A percentile compares a stretch with the other conserved stretches of the same genome.
Conservation (phyloP, 35 echinoderm and acorn worm genomes). For the Ophioderma brevispina region DNA sequence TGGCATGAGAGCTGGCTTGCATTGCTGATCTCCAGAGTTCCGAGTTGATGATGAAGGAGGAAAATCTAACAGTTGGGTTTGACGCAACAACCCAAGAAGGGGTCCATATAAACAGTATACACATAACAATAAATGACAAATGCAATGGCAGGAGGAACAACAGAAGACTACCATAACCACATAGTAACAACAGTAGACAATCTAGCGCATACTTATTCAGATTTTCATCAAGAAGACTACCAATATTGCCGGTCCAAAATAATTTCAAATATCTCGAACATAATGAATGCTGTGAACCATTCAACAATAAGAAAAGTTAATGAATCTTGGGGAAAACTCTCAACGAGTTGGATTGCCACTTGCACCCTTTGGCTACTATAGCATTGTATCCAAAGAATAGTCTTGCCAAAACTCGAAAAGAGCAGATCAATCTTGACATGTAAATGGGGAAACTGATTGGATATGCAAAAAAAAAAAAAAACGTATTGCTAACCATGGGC, state of each 20-base stretch:
- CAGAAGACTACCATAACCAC: slow-evolving; percentile 44
- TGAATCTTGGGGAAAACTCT: slow-evolving; percentile 28
- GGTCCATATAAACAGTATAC: slow-evolving; percentile 44
- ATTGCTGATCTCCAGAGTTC: not conserved
- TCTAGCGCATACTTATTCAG: slow-evolving; percentile 19
- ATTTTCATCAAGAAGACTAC: slow-evolving; percentile 47
- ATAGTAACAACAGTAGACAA: slow-evolving; percentile 19
- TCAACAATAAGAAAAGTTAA: slow-evolving; percentile 13
- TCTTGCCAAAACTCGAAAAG: too few relatives aligned
- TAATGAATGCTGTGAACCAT: slow-evolving; percentile 37
- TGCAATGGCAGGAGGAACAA: slow-evolving; percentile 50
- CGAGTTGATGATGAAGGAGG: not conserved
- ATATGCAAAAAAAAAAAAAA: too few relatives aligned
- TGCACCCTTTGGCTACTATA: slow-evolving; percentile 33
- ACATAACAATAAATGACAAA: slow-evolving; percentile 33
- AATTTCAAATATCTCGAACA: slow-evolving; percentile 36
- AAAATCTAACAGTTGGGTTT: slow-evolving; percentile 36
- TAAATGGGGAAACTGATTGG: too few relatives aligned
- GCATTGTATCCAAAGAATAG: too few relatives aligned
- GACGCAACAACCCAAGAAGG: slow-evolving; percentile 50
- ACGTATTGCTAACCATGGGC: too few relatives aligned
- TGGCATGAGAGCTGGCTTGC: slow-evolving; percentile 32
- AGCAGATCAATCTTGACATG: too few relatives aligned
- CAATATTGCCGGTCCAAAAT: slow-evolving; percentile 43
- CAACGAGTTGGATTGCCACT: slow-evolving; percentile 31